phyloP scores from a whole-genome alignment of 2,797 vertebrate genomes.

The Anolis apletophallus region DNA sequence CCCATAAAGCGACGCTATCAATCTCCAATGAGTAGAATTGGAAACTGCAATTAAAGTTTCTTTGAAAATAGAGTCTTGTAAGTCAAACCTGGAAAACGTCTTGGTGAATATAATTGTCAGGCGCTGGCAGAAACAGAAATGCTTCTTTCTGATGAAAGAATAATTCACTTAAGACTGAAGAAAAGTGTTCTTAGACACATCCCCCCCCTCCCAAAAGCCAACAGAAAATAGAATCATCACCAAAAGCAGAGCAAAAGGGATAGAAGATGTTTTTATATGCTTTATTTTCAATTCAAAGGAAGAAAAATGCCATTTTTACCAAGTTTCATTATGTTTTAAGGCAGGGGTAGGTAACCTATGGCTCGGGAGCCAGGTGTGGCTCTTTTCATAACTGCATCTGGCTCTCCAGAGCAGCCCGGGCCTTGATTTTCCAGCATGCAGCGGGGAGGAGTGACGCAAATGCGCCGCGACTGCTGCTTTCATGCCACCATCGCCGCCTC shows the following conservation, averaged over 20 bases:
- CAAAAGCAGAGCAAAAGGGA: background rate
- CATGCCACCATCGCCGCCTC: too few species aligned
- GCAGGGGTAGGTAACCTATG: too few species aligned
- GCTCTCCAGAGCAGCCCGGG: too few species aligned
- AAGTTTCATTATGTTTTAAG: too few species aligned
- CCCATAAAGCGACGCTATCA: slow-evolving; percentile 40
- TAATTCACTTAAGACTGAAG: slow-evolving; percentile 37
- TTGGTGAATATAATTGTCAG: slow-evolving; percentile 53
- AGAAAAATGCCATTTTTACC: background rate
- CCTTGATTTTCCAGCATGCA: too few species aligned
- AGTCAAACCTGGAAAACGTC: slow-evolving; percentile 52
- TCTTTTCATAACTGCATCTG: too few species aligned
- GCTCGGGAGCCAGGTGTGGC: too few species aligned
- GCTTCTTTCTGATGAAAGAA: slow-evolving; percentile 25
- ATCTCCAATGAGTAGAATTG: slow-evolving; percentile 55
- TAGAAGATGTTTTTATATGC: background rate
- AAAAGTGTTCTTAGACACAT: slow-evolving; percentile 14
- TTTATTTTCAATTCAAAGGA: background rate
- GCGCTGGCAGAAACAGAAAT: slow-evolving; percentile 12
- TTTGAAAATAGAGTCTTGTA: slow-evolving; percentile 49
- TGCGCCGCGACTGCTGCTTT: too few species aligned
- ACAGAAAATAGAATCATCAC: background rate
- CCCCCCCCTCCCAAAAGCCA: background rate
- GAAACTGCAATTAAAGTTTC: slow-evolving; percentile 62
- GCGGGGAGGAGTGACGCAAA: too few species aligned